These are phyloP conservation scores for Malurus splendens DNA, from an alignment of 2,797 vertebrate genomes.

Conservation along the genomic window DNA sequence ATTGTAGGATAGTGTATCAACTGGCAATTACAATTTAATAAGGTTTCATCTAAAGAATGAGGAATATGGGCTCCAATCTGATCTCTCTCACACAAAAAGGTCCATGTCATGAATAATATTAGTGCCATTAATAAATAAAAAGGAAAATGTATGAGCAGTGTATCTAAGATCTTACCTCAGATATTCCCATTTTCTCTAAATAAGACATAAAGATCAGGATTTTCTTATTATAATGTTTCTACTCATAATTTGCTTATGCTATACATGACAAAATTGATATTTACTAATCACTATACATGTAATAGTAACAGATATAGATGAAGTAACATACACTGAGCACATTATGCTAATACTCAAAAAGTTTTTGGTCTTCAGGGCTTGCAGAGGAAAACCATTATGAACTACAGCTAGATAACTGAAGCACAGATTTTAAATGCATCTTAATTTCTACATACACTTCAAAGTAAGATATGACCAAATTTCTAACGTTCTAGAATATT, in stretches of 20 bases:
- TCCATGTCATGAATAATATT: not conserved
- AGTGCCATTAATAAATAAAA: not conserved
- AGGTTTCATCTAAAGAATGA: not conserved
- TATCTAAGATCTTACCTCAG: not conserved
- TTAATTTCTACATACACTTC: not conserved
- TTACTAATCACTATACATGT: not conserved
- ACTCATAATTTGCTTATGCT: not conserved
- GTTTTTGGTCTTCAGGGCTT: not conserved
- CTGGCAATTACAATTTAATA: not conserved
- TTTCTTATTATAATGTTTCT: not conserved
- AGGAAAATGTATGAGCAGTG: not conserved
- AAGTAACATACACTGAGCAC: not conserved
- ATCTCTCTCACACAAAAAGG: not conserved
- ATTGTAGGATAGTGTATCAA: not conserved
- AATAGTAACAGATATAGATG: not conserved
- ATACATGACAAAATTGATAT: not conserved
- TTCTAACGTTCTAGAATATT: not conserved
- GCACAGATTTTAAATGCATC: not conserved
- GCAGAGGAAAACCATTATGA: not conserved
- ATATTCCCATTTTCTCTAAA: not conserved
- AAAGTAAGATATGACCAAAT: not conserved
- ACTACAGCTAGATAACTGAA: not conserved
- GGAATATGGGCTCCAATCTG: not conserved
- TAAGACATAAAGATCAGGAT: not conserved
- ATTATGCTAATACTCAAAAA: not conserved